Evolutionary conservation across 2,888 invertebrate genomes (phyloP).

Genomic region (Smittia aterrima): DNA sequence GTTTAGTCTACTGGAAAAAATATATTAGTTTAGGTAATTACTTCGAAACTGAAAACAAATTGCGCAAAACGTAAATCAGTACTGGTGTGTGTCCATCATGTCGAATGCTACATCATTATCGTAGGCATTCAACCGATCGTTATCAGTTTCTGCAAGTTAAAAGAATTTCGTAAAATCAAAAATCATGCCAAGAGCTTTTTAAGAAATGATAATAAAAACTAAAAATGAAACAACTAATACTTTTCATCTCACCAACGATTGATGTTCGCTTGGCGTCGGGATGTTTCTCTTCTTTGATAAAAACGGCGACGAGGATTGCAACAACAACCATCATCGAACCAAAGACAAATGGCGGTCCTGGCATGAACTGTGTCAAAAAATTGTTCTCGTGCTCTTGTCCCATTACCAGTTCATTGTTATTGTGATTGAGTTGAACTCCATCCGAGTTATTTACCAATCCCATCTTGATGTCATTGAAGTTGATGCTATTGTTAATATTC

Average conservation of each 20-base stretch:
- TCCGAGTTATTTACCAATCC: background rate
- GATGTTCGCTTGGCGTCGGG: constrained; percentile 24
- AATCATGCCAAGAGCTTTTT: background rate
- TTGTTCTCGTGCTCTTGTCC: constrained; percentile 46
- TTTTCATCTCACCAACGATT: constrained; percentile 41
- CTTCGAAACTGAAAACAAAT: constrained; percentile 4
- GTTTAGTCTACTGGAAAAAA: background rate
- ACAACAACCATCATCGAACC: constrained; percentile 95
- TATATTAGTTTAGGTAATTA: background rate
- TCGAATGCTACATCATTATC: constrained; percentile 37
- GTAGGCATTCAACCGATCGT: constrained; percentile 32
- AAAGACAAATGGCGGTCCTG: constrained; percentile 97
- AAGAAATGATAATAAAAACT: background rate
- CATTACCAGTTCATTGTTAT: constrained; percentile 42
- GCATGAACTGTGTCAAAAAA: constrained; percentile 66
- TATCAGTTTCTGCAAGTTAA: constrained; percentile 40
- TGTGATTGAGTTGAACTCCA: constrained; percentile 43
- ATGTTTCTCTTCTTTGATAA: constrained; percentile 70
- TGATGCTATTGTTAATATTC: constrained; percentile 43
- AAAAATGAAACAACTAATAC: constrained; percentile 17
- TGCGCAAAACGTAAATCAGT: constrained; percentile 29
- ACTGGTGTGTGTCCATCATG: constrained; percentile 30
- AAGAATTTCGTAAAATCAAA: background rate
- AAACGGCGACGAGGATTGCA: constrained; percentile 88
- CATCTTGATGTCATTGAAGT: constrained; percentile 25